Base-by-base conservation (phyloP, 2,797 vertebrate genomes). In the Microcaecilia unicolor region DNA sequence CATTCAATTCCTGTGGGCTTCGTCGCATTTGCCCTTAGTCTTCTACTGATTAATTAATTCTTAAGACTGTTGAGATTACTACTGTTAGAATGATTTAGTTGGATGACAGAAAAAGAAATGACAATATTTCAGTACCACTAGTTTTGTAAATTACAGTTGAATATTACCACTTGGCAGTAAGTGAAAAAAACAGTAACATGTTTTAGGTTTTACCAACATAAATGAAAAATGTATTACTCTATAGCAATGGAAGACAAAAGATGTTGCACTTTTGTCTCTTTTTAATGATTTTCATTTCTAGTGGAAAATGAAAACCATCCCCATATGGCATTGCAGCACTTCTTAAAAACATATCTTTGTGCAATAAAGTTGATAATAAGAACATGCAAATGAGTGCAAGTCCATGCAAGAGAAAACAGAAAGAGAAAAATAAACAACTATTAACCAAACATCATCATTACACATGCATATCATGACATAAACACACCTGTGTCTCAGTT, bases 401-500 rank as follows among this genome's bases (percentile, higher is more conserved):
- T 25, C 49, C 61, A 78, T 61, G 55, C 69, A 67, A 14, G 41
- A 28, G 15, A 34, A 20, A 34, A 48, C 18, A 46, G 8, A 41
- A 69, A 60, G 37, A 32, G 9, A 13, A 8, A 4, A 9, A 3
- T 3, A 7, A 8, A 24, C 19, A 56, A 32, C 30, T 39, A 59
- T 34, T 35, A 35, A 21, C 7, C 5, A 35, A 18, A 42, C 44
- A 37, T 22, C 41, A 34, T 1, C 4, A 55, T 57, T 47, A 51
- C 32, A 58, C 76, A 72, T 65, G 57, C 80, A 78, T 45, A 42
- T 44, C 10, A 33, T n/a, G 39, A 40, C 24, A 43, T 5, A n/a
- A 46, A 22, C 54, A 70, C 41, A 27, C 3, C 0, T 20, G 11
- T 22, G 42, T 73, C 78, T 81, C 78, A 81, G 61, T 41, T 50